A percentile compares a stretch with the other conserved stretches of the same genome.
phyloP scores from a whole-genome alignment of 2,797 vertebrate species.

The Pangasius mekongensis region DNA sequence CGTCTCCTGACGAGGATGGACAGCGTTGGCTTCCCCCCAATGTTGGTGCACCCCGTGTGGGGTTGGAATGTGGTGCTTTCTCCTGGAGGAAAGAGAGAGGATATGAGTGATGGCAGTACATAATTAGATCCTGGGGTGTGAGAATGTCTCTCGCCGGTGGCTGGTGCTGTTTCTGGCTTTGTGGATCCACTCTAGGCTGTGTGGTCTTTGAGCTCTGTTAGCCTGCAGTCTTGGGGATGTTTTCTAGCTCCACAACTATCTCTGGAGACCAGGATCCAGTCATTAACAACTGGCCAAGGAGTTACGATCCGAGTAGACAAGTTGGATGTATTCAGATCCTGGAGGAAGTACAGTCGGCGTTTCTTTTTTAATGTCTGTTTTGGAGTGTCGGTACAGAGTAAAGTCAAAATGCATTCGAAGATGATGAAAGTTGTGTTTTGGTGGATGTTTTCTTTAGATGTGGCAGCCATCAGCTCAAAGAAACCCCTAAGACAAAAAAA shows the following conservation, averaged over 20 bases:
- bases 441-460: constrained; percentile 38
- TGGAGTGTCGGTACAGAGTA: constrained; percentile 37
- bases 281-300: constrained; percentile 72
- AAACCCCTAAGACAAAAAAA: constrained; percentile 51
- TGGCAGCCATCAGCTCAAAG: constrained; percentile 41
- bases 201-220: constrained; percentile 64
- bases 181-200: constrained; percentile 67
- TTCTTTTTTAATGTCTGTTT: constrained; percentile 54
- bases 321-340: constrained; percentile 59
- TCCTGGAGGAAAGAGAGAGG: constrained; percentile 63
- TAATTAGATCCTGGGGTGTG: constrained; percentile 79
- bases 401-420: constrained; percentile 53
- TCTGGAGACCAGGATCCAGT: constrained; percentile 68
- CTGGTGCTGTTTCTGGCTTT: constrained; percentile 63
- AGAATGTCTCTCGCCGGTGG: constrained; percentile 62
- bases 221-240: constrained; percentile 66
- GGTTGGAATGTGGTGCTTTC: constrained; percentile 48
- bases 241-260: constrained; percentile 70
- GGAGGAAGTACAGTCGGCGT: constrained; percentile 37
- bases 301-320: constrained; percentile 70
- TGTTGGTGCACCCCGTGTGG: constrained; percentile 40
- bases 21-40: constrained; percentile 26
- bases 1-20: background rate
- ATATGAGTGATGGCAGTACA: constrained; percentile 68
- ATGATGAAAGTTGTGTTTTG: constrained; percentile 48